A percentile compares a stretch with the other conserved stretches of the same genome.
Conservation (phyloP, 2,888 invertebrate species). For the Nematopogon swammerdamellus region DNA sequence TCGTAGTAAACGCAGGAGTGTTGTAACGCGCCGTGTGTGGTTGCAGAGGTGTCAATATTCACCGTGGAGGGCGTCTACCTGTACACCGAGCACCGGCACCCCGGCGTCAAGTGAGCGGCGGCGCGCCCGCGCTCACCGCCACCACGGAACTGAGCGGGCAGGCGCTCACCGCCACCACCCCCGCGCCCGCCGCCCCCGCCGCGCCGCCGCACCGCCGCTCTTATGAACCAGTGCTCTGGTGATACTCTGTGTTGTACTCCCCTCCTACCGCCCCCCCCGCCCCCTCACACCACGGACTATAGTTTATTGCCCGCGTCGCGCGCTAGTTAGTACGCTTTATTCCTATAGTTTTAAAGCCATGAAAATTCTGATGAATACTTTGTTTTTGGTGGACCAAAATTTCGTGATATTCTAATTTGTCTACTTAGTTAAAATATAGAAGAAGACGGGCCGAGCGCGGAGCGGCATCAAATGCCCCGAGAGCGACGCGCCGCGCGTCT, state of each 20-base stretch:
- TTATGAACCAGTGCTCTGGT: too few species aligned
- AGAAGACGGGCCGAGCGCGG: slow-evolving; percentile 15
- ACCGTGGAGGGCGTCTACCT: slow-evolving; percentile 89
- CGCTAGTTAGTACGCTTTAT: slow-evolving; percentile 34
- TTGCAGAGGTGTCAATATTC: slow-evolving; percentile 93
- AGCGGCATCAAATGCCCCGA: slow-evolving; percentile 32
- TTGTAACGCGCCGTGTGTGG: too few species aligned
- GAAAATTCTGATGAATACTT: slow-evolving; percentile 25
- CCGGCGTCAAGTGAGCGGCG: slow-evolving; percentile 43
- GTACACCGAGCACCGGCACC: slow-evolving; percentile 72
- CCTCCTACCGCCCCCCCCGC: slow-evolving; percentile 2
- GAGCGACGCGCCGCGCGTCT: background rate
- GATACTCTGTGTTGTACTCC: too few species aligned
- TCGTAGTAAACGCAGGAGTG: too few species aligned
- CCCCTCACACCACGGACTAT: too few species aligned
- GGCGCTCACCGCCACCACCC: slow-evolving; percentile 2
- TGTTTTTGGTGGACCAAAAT: slow-evolving; percentile 36
- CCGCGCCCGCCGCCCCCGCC: slow-evolving; percentile 4
- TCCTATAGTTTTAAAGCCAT: slow-evolving; percentile 30
- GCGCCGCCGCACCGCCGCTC: slow-evolving; percentile 5
- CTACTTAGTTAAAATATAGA: slow-evolving; percentile 20
- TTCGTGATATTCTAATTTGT: slow-evolving; percentile 27
- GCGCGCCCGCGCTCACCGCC: slow-evolving; percentile 3
- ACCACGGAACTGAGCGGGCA: slow-evolving; percentile 6
- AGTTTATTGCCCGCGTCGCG: slow-evolving; percentile 5